Conservation (phyloP, 2,797 vertebrate species). For the Enteromius afrohamiltoni region DNA sequence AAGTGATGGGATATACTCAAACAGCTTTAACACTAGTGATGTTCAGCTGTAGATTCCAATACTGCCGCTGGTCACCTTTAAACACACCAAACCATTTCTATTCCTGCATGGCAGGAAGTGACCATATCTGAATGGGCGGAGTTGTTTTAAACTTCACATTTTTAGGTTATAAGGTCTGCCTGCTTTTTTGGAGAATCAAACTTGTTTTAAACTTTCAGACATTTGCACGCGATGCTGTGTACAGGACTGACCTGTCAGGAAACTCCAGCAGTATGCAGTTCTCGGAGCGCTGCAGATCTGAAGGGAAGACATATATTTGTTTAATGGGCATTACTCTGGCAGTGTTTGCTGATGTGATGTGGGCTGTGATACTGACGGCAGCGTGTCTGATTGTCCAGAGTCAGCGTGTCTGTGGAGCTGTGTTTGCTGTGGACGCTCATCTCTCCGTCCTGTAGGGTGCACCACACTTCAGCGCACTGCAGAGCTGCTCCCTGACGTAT, state of each 20-base stretch:
- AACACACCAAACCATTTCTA: too few relatives aligned
- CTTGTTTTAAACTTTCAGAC: too few relatives aligned
- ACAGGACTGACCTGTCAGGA: slow-evolving; percentile 52
- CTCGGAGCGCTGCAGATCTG: slow-evolving; percentile 64
- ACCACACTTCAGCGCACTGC: slow-evolving; percentile 69
- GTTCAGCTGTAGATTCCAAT: too few relatives aligned
- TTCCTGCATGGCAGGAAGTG: too few relatives aligned
- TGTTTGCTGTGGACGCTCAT: slow-evolving; percentile 66
- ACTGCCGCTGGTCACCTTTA: too few relatives aligned
- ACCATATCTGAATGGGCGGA: too few relatives aligned
- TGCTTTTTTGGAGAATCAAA: too few relatives aligned
- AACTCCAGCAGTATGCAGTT: slow-evolving; percentile 69
- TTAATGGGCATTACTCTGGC: neutral
- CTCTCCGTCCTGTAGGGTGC: slow-evolving; percentile 67
- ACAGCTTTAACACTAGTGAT: too few relatives aligned
- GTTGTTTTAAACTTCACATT: too few relatives aligned
- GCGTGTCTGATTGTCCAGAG: slow-evolving; percentile 59
- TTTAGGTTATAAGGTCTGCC: too few relatives aligned
- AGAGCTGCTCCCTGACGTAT: slow-evolving; percentile 60
- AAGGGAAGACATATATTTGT: neutral
- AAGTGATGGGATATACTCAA: too few relatives aligned
- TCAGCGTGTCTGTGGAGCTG: slow-evolving; percentile 50
- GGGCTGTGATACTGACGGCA: slow-evolving; percentile 45
- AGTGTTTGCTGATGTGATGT: neutral
- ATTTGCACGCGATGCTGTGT: neutral